Conservation (phyloP, 2,888 invertebrate species). For the Drosophila lutescens region DNA sequence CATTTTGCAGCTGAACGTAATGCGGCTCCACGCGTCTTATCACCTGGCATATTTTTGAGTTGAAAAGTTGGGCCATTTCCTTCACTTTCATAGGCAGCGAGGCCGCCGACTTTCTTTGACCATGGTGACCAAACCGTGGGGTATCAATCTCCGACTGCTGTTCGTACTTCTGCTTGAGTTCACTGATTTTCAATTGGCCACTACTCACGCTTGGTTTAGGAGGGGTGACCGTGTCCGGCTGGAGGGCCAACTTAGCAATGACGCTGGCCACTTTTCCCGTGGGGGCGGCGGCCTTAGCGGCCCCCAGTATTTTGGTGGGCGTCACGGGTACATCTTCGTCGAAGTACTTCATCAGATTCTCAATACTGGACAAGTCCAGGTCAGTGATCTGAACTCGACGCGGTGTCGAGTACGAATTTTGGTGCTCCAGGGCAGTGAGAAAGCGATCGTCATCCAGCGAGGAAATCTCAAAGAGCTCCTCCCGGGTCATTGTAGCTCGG, state of each 20-base stretch:
- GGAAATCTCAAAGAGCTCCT: conserved; percentile 78
- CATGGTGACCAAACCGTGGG: conserved; percentile 17
- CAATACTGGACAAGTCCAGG: conserved; percentile 73
- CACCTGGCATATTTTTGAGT: conserved; percentile 75
- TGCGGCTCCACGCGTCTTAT: conserved; percentile 57
- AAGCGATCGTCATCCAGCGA: conserved; percentile 76
- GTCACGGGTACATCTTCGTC: conserved; percentile 75
- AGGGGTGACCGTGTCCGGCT: conserved; percentile 29
- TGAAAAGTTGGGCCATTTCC: conserved; percentile 81
- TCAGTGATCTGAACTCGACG: conserved; percentile 58
- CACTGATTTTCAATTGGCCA: conserved; percentile 57
- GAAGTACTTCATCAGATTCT: conserved; percentile 79
- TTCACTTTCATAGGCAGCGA: conserved; percentile 71
- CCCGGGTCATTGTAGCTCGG: conserved; percentile 71
- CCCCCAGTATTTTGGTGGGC: conserved; percentile 38
- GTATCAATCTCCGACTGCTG: conserved; percentile 23
- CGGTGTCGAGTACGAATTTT: conserved; percentile 56
- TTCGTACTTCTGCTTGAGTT: conserved; percentile 78
- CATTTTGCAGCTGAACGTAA: conserved; percentile 66
- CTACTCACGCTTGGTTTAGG: conserved; percentile 34
- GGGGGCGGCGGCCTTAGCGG: conserved; percentile 13
- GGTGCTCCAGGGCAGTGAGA: conserved; percentile 63
- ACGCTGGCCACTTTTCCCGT: conserved; percentile 68
- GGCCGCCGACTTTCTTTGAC: not conserved
- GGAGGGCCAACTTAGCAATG: conserved; percentile 64